Evolutionary conservation across 2,797 vertebrate genomes (phyloP), one percentile per base, ranked within the genome.

Genomic region (Smutsia temminckii): DNA sequence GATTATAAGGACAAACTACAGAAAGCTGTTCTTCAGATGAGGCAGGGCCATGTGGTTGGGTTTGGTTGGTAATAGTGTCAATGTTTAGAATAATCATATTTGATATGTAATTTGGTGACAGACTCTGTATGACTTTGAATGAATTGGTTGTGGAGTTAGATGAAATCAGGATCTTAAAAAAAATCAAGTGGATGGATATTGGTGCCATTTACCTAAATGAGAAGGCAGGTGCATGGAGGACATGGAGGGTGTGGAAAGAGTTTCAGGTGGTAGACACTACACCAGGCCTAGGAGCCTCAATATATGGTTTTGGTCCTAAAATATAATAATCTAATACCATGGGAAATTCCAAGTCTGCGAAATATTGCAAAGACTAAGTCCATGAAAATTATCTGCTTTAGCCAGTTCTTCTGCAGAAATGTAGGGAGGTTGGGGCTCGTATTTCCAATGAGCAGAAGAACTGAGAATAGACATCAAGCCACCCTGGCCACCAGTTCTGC

Each of bases 31-130:
- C n/a, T 63, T 27, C 14, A 49, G 46, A 21, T 16, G 42, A 61
- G 6, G 6, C 1, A 11, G 18, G 16, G 1, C 13, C 9, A 5
- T 37, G 27, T 8, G 17, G 3, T 63, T 18, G 21, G 32, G 37
- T 29, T 40, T 59, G 8, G 10, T n/a, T 84, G 25, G 14, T 40
- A 64, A 46, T 0, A n/a, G 32, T 27, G 32, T 21, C 59, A 8
- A 64, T 66, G n/a, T 13, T 55, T 17, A 71, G 20, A 72, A 18
- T 42, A 40, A 20, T n/a, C 13, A 77, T 11, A 64, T 29, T 42
- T 57, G 40, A 14, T 42, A 4, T 6, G 6, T 34, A 61, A 23
- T 77, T 71, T 37, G 12, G 11, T 66, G 16, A 20, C 11, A 74
- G 27, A 69, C 53, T 21, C 6, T 75, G 79, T 1, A 63, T 20